Percentiles rank a stretch among this genome's conserved stretches.
Conservation (phyloP, 2,113 vertebrate genomes). For the Pimephales promelas region DNA sequence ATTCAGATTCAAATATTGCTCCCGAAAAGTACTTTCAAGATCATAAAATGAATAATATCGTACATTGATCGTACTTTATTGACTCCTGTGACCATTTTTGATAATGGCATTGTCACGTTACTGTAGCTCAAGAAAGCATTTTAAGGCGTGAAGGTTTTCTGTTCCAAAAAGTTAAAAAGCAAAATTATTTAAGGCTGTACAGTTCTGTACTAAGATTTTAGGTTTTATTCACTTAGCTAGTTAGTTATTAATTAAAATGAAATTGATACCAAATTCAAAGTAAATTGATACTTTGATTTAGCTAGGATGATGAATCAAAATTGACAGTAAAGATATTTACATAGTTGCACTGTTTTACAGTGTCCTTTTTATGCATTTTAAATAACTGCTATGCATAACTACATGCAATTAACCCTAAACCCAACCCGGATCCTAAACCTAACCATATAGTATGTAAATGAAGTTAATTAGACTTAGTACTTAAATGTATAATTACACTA, state of each 20-base stretch:
- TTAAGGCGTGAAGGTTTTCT: neutral
- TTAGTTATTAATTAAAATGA: neutral
- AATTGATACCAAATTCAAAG: no score
- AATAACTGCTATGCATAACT: no score
- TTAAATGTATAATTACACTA: no score
- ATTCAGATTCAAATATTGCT: constrained; percentile 29
- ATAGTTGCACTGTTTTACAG: no score
- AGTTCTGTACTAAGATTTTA: neutral
- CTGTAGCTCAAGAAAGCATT: neutral
- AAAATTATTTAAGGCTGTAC: neutral
- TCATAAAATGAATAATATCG: constrained; percentile 26
- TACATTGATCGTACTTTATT: neutral
- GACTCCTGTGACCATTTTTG: neutral
- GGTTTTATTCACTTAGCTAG: no score
- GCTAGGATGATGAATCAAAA: neutral
- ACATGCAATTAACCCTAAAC: no score
- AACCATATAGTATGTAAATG: no score
- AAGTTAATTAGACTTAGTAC: no score
- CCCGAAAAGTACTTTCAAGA: constrained; percentile 9
- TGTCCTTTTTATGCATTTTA: no score
- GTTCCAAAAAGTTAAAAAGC: neutral
- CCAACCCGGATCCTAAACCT: no score
- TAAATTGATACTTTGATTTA: no score
- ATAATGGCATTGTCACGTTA: neutral
- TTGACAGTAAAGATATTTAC: neutral